Conservation (phyloP, 1,140 invertebrate species). For the Dendrolimus punctatus region DNA sequence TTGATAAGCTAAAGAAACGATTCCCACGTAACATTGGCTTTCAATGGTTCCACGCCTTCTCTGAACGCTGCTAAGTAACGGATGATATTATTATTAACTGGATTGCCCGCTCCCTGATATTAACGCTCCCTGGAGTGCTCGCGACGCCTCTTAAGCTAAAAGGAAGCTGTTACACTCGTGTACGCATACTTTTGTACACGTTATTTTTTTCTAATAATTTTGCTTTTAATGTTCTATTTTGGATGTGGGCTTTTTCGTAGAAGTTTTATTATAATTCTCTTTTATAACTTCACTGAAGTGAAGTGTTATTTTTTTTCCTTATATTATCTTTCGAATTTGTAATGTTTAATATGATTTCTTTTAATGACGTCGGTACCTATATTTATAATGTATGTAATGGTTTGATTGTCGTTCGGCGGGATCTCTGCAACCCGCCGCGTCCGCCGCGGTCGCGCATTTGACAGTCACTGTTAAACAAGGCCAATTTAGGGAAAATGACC, state of each 20-base stretch:
- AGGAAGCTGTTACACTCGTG: conserved; percentile 20
- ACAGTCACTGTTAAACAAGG: conserved; percentile 58
- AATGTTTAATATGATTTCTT: conserved; percentile 52
- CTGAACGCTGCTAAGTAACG: conserved; percentile 21
- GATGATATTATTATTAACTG: conserved; percentile 20
- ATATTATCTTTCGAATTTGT: conserved; percentile 38
- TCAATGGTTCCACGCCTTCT: conserved; percentile 14
- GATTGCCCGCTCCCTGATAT: conserved; percentile 3
- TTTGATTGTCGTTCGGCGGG: conserved; percentile 20
- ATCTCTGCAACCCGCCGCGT: conserved; percentile 14
- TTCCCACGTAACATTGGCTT: conserved; percentile 6
- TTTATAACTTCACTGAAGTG: conserved; percentile 15
- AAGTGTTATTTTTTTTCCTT: conserved; percentile 18
- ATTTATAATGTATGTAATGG: no score
- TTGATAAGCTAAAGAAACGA: conserved; percentile 10
- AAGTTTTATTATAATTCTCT: conserved; percentile 33
- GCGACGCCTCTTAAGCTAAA: conserved; percentile 30
- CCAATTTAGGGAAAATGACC: conserved; percentile 65
- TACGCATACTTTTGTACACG: conserved; percentile 28
- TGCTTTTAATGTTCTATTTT: conserved; percentile 52
- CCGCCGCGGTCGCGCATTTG: conserved; percentile 30
- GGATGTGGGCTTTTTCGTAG: conserved; percentile 61
- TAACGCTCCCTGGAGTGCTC: conserved; percentile 29
- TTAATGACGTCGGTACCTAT: conserved; percentile 45
- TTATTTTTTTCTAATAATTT: conserved; percentile 37